Conservation (phyloP, 1,140 invertebrate genomes). For the Platyscapa corneri region DNA sequence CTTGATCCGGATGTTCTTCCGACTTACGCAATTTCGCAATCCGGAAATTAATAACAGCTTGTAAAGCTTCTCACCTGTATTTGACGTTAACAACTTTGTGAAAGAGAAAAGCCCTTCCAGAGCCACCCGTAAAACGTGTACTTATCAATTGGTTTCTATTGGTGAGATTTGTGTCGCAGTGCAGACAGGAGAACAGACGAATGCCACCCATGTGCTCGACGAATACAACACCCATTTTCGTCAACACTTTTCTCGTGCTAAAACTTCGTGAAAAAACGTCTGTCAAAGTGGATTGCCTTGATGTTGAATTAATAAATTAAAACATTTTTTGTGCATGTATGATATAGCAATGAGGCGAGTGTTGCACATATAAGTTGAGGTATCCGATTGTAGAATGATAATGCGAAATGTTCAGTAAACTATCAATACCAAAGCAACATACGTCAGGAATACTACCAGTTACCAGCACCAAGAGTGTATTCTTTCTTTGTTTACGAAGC, state of each 20-base stretch:
- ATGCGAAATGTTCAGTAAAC: neutral
- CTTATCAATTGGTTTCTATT: constrained; percentile 95
- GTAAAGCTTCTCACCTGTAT: constrained; percentile 78
- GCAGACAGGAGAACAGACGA: constrained; percentile 94
- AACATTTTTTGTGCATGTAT: constrained; percentile 5
- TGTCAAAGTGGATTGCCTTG: constrained; percentile 10
- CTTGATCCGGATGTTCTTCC: neutral
- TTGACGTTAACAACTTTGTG: constrained; percentile 94
- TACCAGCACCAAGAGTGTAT: neutral
- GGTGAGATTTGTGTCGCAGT: constrained; percentile 95
- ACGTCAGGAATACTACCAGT: neutral
- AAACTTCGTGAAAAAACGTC: neutral
- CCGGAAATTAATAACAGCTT: neutral
- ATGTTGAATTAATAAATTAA: neutral
- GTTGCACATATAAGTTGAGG: neutral
- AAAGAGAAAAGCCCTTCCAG: constrained; percentile 96
- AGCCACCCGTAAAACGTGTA: constrained; percentile 96
- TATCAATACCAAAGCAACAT: neutral
- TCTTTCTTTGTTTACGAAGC: constrained; percentile 38
- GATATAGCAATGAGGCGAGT: neutral
- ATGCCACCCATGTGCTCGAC: constrained; percentile 95
- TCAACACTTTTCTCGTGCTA: neutral
- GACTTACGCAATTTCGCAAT: neutral
- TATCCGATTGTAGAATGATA: neutral
- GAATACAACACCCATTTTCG: constrained; percentile 94